Evolutionary conservation across 2,888 invertebrate genomes (phyloP), one percentile per base, ranked within the genome.

Genomic region (Himalopsyche tibetana): DNA sequence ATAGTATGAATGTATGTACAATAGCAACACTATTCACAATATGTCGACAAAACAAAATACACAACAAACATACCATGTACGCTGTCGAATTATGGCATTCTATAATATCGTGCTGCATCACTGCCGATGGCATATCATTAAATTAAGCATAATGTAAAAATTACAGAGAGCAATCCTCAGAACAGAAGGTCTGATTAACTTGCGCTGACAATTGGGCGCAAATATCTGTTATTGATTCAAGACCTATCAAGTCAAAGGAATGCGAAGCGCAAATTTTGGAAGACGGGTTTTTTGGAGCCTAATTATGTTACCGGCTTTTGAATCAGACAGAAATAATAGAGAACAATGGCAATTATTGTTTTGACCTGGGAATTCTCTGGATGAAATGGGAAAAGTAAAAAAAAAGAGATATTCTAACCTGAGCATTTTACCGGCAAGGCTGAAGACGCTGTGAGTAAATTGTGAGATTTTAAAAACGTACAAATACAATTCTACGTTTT

Each of bases 291-390:
- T 19, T 5, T 11, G 8, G 19, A 19, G n/a, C 63, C 63, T 19
- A 63, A 63, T 63, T 19, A 63, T 63, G 19, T 63, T 63, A 63
- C 19, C 63, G 28, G 19, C 19, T 63, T 63, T 63, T 63, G 63
- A 63, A 63, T 63, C 63, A 63, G 63, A 63, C 63, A 63, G 8
- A 63, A 63, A 63, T 63, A 63, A 63, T 63, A 63, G 19, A 63
- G 63, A 63, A 28, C 19, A 19, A n/a, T 63, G 15, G 63, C 63
- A 63, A 63, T 63, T 63, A 63, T 63, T 63, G 63, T 63, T 63
- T 63, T 63, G 63, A 63, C 63, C 63, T 63, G 63, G 63, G 63
- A 63, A 63, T 63, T 15, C 63, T 6, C 19, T 9, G 63, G 63
- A 63, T 63, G 63, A 63, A 63, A 63, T 63, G 51, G 15, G 15